Conservation (phyloP, 1,140 invertebrate species). For the Tetranychus urticae region DNA sequence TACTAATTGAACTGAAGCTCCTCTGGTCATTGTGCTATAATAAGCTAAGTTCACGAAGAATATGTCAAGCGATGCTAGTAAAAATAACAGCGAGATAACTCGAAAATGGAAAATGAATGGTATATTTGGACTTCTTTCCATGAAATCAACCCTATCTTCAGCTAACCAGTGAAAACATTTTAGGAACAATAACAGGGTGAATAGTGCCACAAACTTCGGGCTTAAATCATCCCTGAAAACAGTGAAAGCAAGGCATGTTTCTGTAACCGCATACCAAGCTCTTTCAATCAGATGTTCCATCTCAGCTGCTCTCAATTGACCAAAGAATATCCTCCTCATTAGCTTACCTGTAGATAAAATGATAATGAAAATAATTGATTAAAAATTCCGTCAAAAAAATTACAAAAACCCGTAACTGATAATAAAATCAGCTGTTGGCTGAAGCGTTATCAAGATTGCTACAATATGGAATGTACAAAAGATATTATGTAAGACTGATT, state of each 20-base stretch:
- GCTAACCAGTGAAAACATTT: constrained; percentile 99
- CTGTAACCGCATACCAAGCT: constrained; percentile 96
- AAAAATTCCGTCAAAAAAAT: not conserved
- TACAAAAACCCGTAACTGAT: too few species aligned
- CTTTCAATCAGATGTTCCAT: constrained; percentile 96
- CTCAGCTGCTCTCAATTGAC: constrained; percentile 81
- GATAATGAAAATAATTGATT: constrained; percentile 89
- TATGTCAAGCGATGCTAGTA: constrained; percentile 59
- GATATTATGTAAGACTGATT: too few species aligned
- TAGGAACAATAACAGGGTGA: constrained; percentile 82
- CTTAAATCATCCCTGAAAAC: constrained; percentile 98
- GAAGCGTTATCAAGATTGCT: too few species aligned
- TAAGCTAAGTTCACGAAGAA: constrained; percentile 85
- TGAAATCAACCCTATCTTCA: constrained; percentile 96
- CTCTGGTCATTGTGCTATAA: constrained; percentile 71
- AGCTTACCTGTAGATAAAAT: constrained; percentile 91
- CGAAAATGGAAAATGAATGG: constrained; percentile 82
- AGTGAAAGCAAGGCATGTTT: constrained; percentile 95
- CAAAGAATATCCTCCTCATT: constrained; percentile 89
- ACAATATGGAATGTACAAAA: too few species aligned
- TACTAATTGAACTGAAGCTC: constrained; percentile 88
- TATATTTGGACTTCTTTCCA: constrained; percentile 94
- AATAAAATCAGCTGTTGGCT: too few species aligned
- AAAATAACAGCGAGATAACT: constrained; percentile 49
- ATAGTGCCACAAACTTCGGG: constrained; percentile 90